These are phyloP conservation scores for Azemiops feae DNA, from an alignment of 2,113 vertebrate species.

Conservation along the genomic window DNA sequence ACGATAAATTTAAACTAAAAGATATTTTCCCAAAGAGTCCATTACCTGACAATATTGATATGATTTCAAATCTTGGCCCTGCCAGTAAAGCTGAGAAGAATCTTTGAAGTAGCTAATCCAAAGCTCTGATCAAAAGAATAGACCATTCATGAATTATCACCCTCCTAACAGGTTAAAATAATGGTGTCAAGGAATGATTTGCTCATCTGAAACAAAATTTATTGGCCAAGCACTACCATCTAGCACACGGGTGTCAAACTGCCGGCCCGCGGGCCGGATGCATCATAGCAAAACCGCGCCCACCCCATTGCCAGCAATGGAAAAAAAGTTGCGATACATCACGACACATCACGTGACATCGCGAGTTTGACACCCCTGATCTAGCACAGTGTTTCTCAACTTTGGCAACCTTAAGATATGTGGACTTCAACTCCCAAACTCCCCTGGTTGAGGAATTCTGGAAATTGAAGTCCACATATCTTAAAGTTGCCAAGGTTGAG, in stretches of 20 bases:
- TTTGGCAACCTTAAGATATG: too few species aligned
- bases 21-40: background rate
- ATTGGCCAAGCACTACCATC: background rate
- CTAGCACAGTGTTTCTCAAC: too few species aligned
- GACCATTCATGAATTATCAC: background rate
- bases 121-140: background rate
- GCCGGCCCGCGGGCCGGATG: too few species aligned
- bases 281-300: too few species aligned
- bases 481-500: background rate
- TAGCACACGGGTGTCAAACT: too few species aligned
- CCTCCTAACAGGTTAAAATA: background rate
- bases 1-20: background rate
- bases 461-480: background rate
- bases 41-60: background rate
- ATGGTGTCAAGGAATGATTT: background rate
- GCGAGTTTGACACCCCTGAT: too few species aligned
- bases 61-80: background rate
- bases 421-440: too few species aligned
- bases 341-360: too few species aligned
- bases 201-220: background rate
- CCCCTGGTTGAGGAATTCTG: too few species aligned
- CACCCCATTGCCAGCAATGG: too few species aligned
- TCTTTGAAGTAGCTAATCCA: background rate
- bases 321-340: too few species aligned
- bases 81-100: background rate